Conservation (phyloP, 2,797 vertebrate species). For the Artibeus lituratus region DNA sequence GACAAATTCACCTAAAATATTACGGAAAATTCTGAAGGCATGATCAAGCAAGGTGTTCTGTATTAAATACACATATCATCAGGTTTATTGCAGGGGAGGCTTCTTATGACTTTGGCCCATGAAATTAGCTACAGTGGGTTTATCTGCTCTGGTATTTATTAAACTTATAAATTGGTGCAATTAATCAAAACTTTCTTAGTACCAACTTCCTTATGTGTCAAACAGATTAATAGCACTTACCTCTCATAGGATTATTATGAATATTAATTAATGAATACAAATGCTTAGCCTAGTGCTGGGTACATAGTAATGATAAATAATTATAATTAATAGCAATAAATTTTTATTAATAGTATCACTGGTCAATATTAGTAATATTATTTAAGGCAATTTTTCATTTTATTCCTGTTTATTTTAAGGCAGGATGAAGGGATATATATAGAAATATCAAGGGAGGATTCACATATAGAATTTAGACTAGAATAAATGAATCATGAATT, state of each 20-base stretch:
- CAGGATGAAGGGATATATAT: neutral
- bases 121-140: neutral
- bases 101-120: neutral
- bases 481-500: neutral
- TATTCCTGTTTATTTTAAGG: neutral
- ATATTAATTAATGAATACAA: neutral
- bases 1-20: neutral
- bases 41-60: neutral
- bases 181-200: neutral
- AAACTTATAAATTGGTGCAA: neutral
- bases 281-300: neutral
- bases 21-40: neutral
- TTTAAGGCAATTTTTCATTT: neutral
- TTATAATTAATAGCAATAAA: neutral
- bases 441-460: neutral
- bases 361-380: constrained; percentile 8
- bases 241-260: neutral
- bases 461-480: neutral
- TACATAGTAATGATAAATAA: neutral
- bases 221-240: neutral
- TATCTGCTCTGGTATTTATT: neutral
- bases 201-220: neutral
- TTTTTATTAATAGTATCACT: neutral
- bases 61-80: neutral
- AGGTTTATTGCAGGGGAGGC: neutral